phyloP scores from a whole-genome alignment of 2,797 vertebrate species.

The Glossophaga mutica region DNA sequence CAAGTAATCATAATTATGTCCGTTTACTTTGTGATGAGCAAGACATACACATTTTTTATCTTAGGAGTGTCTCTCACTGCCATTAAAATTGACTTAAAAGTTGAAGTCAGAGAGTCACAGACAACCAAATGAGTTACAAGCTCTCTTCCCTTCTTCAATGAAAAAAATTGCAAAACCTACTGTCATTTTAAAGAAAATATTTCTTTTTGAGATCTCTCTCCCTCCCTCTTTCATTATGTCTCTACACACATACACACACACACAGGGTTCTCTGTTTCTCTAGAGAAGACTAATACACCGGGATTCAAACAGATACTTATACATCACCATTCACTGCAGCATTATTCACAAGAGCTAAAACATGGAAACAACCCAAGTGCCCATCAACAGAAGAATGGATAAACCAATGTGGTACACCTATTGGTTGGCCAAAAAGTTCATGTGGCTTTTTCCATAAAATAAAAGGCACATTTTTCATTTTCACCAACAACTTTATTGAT shows the following conservation, averaged over 20 bases:
- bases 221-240: background rate
- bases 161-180: background rate
- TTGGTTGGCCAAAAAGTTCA: too few species aligned
- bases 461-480: too few species aligned
- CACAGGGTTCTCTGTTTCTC: background rate
- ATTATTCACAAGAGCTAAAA: background rate
- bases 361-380: background rate
- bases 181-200: background rate
- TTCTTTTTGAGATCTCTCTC: background rate
- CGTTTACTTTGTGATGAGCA: background rate
- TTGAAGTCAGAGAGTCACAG: background rate
- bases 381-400: background rate
- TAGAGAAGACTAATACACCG: background rate
- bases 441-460: too few species aligned
- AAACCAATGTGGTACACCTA: background rate
- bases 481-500: too few species aligned
- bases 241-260: background rate
- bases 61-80: background rate
- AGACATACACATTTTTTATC: background rate
- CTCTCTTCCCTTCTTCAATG: background rate
- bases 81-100: background rate
- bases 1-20: background rate
- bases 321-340: background rate
- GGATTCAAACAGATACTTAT: background rate
- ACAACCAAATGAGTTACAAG: background rate